Percentiles rank a stretch among this genome's conserved stretches.
Evolutionary conservation across 2,113 vertebrate species (phyloP).

Genomic region (Heterochromis multidens): DNA sequence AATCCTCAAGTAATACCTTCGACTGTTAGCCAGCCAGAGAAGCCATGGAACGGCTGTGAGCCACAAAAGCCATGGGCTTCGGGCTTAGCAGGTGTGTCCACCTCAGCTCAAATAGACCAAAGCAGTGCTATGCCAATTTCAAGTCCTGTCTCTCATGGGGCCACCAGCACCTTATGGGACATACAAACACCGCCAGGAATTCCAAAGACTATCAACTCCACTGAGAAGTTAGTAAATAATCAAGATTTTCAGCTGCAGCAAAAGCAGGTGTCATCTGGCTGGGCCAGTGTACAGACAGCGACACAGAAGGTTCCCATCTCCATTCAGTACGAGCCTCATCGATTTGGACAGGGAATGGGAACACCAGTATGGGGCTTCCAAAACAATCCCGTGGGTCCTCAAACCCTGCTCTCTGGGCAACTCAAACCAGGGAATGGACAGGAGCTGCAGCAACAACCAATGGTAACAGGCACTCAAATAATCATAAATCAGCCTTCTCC

Average conservation of each 20-base stretch:
- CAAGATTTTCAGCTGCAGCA: conserved; percentile 64
- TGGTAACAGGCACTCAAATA: conserved; percentile 68
- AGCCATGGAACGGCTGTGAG: conserved; percentile 52
- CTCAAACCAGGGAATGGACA: conserved; percentile 62
- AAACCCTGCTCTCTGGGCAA: conserved; percentile 61
- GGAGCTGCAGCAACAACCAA: conserved; percentile 64
- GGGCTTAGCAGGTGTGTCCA: conserved; percentile 36
- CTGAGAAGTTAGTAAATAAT: conserved; percentile 56
- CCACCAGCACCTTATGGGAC: conserved; percentile 63
- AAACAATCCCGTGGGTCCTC: conserved; percentile 57
- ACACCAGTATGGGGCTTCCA: conserved; percentile 74
- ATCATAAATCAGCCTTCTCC: conserved; percentile 72
- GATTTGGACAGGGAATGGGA: conserved; percentile 60
- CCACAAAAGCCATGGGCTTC: conserved; percentile 55
- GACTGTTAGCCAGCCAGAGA: conserved; percentile 58
- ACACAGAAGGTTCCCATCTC: conserved; percentile 67
- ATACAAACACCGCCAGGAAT: conserved; percentile 53
- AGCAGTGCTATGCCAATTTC: conserved; percentile 51
- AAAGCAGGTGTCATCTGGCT: conserved; percentile 57
- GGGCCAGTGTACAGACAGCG: conserved; percentile 47
- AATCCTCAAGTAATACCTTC: conserved; percentile 35
- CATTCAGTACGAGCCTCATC: conserved; percentile 60
- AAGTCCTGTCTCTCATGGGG: conserved; percentile 40
- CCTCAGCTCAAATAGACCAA: conserved; percentile 61
- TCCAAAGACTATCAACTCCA: conserved; percentile 53